Evolutionary conservation across 35 echinoderm and acorn worm species (phyloP), one percentile per base, ranked within the genome.

Genomic region (Holothuria glaberrima): DNA sequence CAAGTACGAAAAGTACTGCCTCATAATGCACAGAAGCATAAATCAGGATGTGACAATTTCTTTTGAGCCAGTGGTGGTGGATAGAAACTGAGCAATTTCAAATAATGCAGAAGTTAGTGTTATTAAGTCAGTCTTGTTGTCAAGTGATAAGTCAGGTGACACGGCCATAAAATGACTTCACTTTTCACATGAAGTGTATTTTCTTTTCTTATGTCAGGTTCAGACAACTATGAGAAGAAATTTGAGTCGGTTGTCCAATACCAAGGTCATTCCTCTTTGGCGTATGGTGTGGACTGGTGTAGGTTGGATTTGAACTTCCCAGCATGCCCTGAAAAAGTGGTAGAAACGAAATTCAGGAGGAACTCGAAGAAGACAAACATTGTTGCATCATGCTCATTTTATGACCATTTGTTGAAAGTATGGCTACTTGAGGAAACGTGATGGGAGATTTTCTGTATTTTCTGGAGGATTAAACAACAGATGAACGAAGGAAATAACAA

Each of bases 231-330:
- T 9, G 4, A 46, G 10, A 54, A 54, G 50, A 78, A 30, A 41
- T 58, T 78, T 54, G 46, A 66, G 18, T 74, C 89, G 5, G 26
- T 94, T 29, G 57, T 89, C 12, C 92, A 93, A 0, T 98, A 98
- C 52, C 82, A 94, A 69, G 83, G 86, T 21, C 95, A 98, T 84
- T 76, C 87, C 26, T 98, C 95, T 14, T 75, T 98, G 22, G 95
- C 95, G 30, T 98, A 98, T 89, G 95, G 95, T 29, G 95, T 89
- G 31, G 95, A 98, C 88, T 98, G 95, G 95, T 98, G 90, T 67
- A 91, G 82, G 62, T 18, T 48, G 32, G 29, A 48, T 27, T 9
- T 27, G n/a, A 25, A 21, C 5, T 45, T 26, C 22, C 10, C 57
- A 41, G n/a, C 58, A 75, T n/a, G 29, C 12, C 24, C 71, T 32